These are phyloP conservation scores for Ptilodon capucinus DNA, from an alignment of 2,888 invertebrate genomes.

Conservation along the genomic window DNA sequence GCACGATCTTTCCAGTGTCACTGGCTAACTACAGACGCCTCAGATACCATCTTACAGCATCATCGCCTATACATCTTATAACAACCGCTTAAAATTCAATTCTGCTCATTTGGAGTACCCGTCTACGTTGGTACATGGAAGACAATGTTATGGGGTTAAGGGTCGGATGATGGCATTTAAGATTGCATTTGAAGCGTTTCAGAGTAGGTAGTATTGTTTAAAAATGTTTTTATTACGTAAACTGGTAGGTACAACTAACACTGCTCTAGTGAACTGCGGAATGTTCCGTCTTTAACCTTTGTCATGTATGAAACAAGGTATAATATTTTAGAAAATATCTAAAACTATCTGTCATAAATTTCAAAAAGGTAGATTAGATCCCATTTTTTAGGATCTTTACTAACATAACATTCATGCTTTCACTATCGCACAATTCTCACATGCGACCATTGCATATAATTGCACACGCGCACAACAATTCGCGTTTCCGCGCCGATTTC, in stretches of 20 bases:
- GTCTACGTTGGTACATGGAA: background rate
- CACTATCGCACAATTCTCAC: background rate
- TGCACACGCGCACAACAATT: conserved; percentile 4
- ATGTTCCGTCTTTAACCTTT: too few relatives aligned
- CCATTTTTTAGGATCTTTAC: too few relatives aligned
- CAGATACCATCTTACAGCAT: background rate
- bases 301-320: too few relatives aligned
- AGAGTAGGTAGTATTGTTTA: background rate
- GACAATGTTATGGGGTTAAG: conserved; percentile 35
- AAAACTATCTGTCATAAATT: too few relatives aligned
- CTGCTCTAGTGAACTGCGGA: too few relatives aligned
- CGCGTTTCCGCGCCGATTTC: conserved; percentile 16
- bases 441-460: background rate
- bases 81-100: background rate
- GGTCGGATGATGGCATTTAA: conserved; percentile 33
- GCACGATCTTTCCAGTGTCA: background rate
- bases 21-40: background rate
- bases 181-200: conserved; percentile 14
- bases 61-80: background rate
- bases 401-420: background rate
- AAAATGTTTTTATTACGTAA: background rate
- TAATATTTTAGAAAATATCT: too few relatives aligned
- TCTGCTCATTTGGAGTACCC: background rate
- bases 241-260: too few relatives aligned
- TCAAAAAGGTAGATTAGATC: too few relatives aligned